These are phyloP conservation scores for Drosophila ercepeae DNA, from an alignment of 1,140 invertebrate species.

Conservation along the genomic window DNA sequence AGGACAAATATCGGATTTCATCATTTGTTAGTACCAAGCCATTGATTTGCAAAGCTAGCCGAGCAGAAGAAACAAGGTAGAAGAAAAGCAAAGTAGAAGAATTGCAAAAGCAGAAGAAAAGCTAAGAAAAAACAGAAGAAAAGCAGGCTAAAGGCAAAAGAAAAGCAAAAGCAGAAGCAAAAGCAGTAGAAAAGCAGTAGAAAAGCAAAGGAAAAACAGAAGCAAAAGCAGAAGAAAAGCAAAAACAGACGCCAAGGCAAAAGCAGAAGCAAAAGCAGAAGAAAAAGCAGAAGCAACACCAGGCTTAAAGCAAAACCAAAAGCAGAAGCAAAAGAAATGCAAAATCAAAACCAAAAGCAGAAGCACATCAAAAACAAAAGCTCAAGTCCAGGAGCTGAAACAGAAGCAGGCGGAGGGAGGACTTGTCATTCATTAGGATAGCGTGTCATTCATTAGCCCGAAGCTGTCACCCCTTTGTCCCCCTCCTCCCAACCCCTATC, in stretches of 20 bases:
- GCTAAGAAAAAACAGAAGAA: conserved; percentile 2
- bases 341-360: too few relatives aligned
- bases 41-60: conserved; percentile 61
- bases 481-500: neutral
- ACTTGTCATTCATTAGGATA: conserved; percentile 69
- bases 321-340: too few relatives aligned
- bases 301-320: too few relatives aligned
- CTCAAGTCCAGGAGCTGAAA: neutral
- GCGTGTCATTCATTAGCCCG: conserved; percentile 64
- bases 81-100: too few relatives aligned
- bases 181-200: too few relatives aligned
- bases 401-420: conserved; percentile 1
- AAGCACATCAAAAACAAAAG: too few relatives aligned
- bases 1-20: conserved; percentile 66
- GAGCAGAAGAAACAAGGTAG: conserved; percentile 1
- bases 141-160: too few relatives aligned
- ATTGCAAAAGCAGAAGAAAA: neutral
- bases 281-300: conserved; percentile 4
- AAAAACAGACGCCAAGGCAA: neutral
- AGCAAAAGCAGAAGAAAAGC: too few relatives aligned
- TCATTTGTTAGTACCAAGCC: conserved; percentile 61
- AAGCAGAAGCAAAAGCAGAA: neutral
- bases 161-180: too few relatives aligned
- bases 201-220: too few relatives aligned
- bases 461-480: neutral